These are phyloP conservation scores for Scaptomyza flava DNA, from an alignment of 2,888 invertebrate genomes.

Conservation along the genomic window DNA sequence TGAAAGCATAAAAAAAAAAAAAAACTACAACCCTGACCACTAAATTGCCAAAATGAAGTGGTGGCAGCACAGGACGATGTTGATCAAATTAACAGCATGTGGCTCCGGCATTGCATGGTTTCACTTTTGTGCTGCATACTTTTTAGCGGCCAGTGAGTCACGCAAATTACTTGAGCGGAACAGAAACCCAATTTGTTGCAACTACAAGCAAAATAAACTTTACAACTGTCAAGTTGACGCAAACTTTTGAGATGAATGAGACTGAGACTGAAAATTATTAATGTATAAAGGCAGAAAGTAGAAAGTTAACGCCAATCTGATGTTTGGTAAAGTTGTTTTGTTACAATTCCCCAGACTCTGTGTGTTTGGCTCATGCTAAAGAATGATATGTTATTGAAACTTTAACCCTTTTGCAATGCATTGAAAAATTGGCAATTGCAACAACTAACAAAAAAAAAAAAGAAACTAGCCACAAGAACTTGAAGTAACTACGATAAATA, in stretches of 20 bases:
- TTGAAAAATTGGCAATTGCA: constrained; percentile 63
- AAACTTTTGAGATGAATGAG: constrained; percentile 42
- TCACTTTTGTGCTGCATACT: constrained; percentile 45
- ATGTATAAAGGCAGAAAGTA: constrained; percentile 4
- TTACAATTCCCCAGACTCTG: constrained; percentile 8
- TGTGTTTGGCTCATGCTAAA: constrained; percentile 20
- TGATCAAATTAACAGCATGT: constrained; percentile 78
- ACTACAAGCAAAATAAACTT: constrained; percentile 28
- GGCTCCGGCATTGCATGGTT: constrained; percentile 22
- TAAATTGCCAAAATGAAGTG: constrained; percentile 69
- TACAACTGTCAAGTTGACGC: constrained; percentile 23
- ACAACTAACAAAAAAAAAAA: constrained; percentile 25
- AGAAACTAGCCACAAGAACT: constrained; percentile 15
- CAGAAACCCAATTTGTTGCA: constrained; percentile 58
- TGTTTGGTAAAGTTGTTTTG: constrained; percentile 11
- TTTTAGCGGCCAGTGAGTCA: constrained; percentile 38
- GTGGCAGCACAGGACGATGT: constrained; percentile 47
- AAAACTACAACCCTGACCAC: constrained; percentile 50
- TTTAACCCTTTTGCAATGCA: constrained; percentile 46
- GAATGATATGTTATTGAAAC: constrained; percentile 68
- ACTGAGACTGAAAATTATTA: constrained; percentile 43
- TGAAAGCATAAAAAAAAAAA: constrained; percentile 16
- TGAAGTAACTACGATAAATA: constrained; percentile 52
- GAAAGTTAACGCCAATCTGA: constrained; percentile 13
- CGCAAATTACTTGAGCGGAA: constrained; percentile 49